Percentiles rank a stretch among this genome's conserved stretches.
These are phyloP conservation scores for Aricia artaxerxes DNA, from an alignment of 2,888 invertebrate genomes.

Conservation along the genomic window DNA sequence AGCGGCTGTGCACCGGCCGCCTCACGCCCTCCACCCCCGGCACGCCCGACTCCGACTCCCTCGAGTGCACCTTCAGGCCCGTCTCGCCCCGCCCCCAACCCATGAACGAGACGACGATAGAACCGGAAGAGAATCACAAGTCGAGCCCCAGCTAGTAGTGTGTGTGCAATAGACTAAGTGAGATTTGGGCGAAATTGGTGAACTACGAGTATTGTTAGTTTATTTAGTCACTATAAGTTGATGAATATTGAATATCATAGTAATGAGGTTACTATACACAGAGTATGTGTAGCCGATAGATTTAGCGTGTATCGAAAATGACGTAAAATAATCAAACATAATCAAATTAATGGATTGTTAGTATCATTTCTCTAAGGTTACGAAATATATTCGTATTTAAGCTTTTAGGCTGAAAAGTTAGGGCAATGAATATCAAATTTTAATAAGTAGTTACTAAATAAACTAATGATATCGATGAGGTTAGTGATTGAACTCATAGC, in stretches of 20 bases:
- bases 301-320: neutral
- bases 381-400: neutral
- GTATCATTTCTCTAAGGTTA: neutral
- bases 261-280: neutral
- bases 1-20: slow-evolving; percentile 66
- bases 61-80: slow-evolving; percentile 75
- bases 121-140: slow-evolving; percentile 58
- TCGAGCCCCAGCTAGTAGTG: slow-evolving; percentile 72
- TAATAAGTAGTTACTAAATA: slow-evolving; percentile 14
- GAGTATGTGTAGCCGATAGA: neutral
- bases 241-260: neutral
- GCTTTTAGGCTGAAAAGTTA: slow-evolving; percentile 1
- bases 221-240: slow-evolving; percentile 16
- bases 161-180: slow-evolving; percentile 20
- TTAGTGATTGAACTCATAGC: slow-evolving; percentile 37
- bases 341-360: neutral
- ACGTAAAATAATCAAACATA: neutral
- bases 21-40: slow-evolving; percentile 68
- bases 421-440: neutral
- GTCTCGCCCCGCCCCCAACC: slow-evolving; percentile 69
- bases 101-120: slow-evolving; percentile 57
- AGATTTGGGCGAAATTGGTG: slow-evolving; percentile 8
- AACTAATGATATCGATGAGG: slow-evolving; percentile 18
- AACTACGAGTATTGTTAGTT: slow-evolving; percentile 10
- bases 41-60: slow-evolving; percentile 71